A percentile compares a stretch with the other conserved stretches of the same genome.
phyloP scores from a whole-genome alignment of 2,113 vertebrate genomes.

The Brachypteracias leptosomus region DNA sequence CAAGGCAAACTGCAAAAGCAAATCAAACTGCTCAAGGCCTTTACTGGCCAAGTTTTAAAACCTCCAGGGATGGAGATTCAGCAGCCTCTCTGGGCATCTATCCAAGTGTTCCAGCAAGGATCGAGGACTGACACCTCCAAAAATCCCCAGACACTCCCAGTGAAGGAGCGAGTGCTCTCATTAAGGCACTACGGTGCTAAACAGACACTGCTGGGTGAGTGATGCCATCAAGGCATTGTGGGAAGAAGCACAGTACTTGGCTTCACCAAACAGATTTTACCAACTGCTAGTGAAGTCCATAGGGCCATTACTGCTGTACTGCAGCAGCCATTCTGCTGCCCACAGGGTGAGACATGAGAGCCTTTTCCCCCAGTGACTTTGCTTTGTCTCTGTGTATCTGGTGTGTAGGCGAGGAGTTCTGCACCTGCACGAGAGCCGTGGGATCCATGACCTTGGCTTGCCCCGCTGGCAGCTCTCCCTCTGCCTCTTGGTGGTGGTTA shows the following conservation, averaged over 20 bases:
- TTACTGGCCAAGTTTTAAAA: neutral
- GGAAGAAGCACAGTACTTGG: neutral
- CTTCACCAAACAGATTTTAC: neutral
- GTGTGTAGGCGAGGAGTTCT: slow-evolving; percentile 86
- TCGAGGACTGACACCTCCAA: neutral
- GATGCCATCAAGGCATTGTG: neutral
- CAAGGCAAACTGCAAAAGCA: neutral
- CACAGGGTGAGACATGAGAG: neutral
- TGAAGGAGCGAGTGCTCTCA: neutral
- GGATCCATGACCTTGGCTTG: slow-evolving; percentile 88
- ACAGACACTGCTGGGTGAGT: neutral
- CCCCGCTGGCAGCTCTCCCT: slow-evolving; percentile 91
- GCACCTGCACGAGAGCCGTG: slow-evolving; percentile 88
- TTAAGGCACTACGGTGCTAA: neutral
- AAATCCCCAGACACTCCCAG: neutral
- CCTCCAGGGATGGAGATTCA: neutral
- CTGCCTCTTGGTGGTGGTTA: slow-evolving; percentile 88
- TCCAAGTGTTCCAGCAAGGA: neutral
- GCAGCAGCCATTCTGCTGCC: neutral
- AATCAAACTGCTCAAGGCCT: neutral
- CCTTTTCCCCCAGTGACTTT: neutral
- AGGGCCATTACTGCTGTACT: neutral
- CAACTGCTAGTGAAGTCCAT: neutral
- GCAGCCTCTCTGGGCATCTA: neutral
- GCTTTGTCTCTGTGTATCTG: neutral